These are phyloP conservation scores for Gadus chalcogrammus DNA, from an alignment of 2,113 vertebrate genomes.

Conservation along the genomic window DNA sequence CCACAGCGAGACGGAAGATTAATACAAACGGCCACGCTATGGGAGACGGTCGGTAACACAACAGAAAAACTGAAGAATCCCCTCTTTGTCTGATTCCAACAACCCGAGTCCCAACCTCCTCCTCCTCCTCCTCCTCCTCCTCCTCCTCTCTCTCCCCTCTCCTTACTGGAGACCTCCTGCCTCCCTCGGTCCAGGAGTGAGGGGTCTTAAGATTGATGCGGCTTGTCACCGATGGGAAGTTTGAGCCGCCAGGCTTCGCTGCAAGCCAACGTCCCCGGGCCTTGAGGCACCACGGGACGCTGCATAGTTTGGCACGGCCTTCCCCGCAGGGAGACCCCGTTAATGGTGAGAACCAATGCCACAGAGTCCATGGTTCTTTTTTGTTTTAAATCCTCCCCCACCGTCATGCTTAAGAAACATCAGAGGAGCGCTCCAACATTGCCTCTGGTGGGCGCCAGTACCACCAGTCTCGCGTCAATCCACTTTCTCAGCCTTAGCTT, in stretches of 20 bases:
- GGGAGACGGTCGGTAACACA: conserved; percentile 52
- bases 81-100: conserved; percentile 75
- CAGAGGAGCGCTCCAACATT: conserved; percentile 32
- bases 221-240: conserved; percentile 89
- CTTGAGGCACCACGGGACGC: conserved; percentile 78
- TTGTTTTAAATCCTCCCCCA: no score
- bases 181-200: conserved; percentile 68
- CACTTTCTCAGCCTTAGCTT: conserved; percentile 1
- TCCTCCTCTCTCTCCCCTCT: conserved; percentile 60
- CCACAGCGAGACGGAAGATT: conserved; percentile 25
- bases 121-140: neutral
- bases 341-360: conserved; percentile 83
- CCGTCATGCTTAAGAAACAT: no score
- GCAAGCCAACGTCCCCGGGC: conserved; percentile 83
- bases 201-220: conserved; percentile 87
- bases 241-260: conserved; percentile 84
- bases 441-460: conserved; percentile 28
- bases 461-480: no score
- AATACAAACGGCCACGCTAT: conserved; percentile 57
- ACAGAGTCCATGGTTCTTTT: conserved; percentile 69
- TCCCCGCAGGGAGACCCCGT: conserved; percentile 83
- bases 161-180: conserved; percentile 54
- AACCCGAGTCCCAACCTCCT: conserved; percentile 26
- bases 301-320: conserved; percentile 84
- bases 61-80: conserved; percentile 70